Evolutionary conservation across 2,797 vertebrate species (phyloP).

Genomic region (Eulemur albifrons): DNA sequence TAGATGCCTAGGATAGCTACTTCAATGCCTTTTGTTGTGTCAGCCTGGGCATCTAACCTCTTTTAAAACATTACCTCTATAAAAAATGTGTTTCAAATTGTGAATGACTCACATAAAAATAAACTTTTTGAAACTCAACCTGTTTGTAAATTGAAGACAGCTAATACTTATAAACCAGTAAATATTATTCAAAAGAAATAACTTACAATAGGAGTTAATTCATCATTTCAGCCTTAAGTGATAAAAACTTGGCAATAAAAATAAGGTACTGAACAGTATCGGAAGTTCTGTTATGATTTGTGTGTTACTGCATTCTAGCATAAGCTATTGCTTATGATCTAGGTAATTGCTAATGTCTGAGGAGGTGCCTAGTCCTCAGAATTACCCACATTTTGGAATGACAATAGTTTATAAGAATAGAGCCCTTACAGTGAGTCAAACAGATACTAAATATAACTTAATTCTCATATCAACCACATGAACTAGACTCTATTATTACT

Average conservation of each 20-base stretch:
- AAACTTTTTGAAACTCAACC: not conserved
- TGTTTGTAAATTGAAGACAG: not conserved
- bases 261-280: not conserved
- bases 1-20: not conserved
- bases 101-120: slow-evolving; percentile 1
- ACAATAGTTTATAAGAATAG: not conserved
- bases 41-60: not conserved
- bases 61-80: not conserved
- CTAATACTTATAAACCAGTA: not conserved
- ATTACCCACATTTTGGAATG: slow-evolving; percentile 11
- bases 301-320: not conserved
- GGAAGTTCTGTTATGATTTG: not conserved
- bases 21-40: not conserved
- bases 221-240: not conserved
- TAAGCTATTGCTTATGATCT: not conserved
- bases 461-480: not conserved
- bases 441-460: not conserved
- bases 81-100: not conserved
- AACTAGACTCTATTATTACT: not conserved
- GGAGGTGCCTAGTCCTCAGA: not conserved
- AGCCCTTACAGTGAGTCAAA: not conserved
- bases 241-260: not conserved
- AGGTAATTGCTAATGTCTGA: not conserved
- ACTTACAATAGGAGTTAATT: not conserved
- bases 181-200: not conserved